Conservation (phyloP, 2,888 invertebrate species). For the Boloria selene region DNA sequence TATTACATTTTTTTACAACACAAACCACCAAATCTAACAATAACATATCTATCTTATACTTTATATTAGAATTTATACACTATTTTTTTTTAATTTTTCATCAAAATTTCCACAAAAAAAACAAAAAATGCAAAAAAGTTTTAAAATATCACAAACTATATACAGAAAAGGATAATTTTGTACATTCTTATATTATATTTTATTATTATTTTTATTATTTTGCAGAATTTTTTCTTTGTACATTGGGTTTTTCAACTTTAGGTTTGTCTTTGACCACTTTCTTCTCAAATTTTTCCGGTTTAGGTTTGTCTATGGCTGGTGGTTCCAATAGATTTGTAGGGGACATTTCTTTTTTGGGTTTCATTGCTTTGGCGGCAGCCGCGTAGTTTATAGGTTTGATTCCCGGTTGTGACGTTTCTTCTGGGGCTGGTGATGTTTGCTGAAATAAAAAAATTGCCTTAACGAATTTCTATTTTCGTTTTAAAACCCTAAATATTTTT, state of each 20-base stretch:
- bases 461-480: too few relatives aligned
- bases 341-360: constrained; percentile 59
- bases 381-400: constrained; percentile 76
- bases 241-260: constrained; percentile 37
- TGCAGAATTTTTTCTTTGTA: constrained; percentile 66
- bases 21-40: constrained; percentile 4
- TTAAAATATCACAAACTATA: constrained; percentile 34
- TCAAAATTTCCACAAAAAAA: constrained; percentile 21
- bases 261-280: constrained; percentile 42
- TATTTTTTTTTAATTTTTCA: constrained; percentile 31
- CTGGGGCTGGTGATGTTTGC: constrained; percentile 43
- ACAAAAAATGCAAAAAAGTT: constrained; percentile 15
- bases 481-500: too few relatives aligned
- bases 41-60: constrained; percentile 14
- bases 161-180: constrained; percentile 28
- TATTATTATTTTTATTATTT: constrained; percentile 18
- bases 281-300: constrained; percentile 39
- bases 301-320: constrained; percentile 44
- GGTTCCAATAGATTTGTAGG: constrained; percentile 44
- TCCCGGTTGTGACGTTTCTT: constrained; percentile 48
- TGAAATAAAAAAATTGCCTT: constrained; percentile 20
- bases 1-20: constrained; percentile 8
- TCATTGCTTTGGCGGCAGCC: constrained; percentile 73
- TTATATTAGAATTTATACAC: constrained; percentile 32
- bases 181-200: constrained; percentile 25